phyloP scores from a whole-genome alignment of 2,113 vertebrate species.

The Phyllostomus discolor region DNA sequence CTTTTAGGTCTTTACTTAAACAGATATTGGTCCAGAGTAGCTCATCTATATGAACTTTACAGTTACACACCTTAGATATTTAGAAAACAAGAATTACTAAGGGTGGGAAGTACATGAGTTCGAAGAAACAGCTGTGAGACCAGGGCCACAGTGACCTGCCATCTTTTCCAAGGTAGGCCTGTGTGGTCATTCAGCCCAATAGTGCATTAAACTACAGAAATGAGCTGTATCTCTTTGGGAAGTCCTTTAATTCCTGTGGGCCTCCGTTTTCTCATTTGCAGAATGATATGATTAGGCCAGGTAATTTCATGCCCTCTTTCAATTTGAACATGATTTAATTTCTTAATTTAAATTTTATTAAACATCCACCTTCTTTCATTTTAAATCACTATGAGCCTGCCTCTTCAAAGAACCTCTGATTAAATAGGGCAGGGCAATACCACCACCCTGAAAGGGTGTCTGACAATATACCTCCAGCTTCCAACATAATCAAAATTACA shows the following conservation, averaged over 20 bases:
- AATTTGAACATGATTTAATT: constrained; percentile 12
- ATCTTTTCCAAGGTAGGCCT: neutral
- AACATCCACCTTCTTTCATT: constrained; percentile 41
- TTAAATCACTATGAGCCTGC: neutral
- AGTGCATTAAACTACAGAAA: neutral
- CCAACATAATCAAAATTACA: constrained; percentile 57
- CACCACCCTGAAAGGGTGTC: neutral
- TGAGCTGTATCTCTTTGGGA: neutral
- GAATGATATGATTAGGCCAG: neutral
- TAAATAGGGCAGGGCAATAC: constrained; percentile 15
- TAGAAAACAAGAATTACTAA: constrained; percentile 28
- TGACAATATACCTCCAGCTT: constrained; percentile 22
- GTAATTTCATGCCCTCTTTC: neutral
- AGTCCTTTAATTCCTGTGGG: neutral
- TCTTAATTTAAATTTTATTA: constrained; percentile 34
- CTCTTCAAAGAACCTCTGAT: constrained; percentile 31
- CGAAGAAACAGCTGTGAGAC: neutral
- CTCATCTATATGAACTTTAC: neutral
- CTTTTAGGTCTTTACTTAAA: constrained; percentile 11
- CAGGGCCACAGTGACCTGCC: neutral
- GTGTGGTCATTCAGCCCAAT: neutral
- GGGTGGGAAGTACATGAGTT: neutral
- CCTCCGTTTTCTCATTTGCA: neutral
- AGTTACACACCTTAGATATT: constrained; percentile 15
- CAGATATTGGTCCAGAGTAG: neutral